Conservation (phyloP, 2,113 vertebrate genomes). For the Phalacrocorax carbo region DNA sequence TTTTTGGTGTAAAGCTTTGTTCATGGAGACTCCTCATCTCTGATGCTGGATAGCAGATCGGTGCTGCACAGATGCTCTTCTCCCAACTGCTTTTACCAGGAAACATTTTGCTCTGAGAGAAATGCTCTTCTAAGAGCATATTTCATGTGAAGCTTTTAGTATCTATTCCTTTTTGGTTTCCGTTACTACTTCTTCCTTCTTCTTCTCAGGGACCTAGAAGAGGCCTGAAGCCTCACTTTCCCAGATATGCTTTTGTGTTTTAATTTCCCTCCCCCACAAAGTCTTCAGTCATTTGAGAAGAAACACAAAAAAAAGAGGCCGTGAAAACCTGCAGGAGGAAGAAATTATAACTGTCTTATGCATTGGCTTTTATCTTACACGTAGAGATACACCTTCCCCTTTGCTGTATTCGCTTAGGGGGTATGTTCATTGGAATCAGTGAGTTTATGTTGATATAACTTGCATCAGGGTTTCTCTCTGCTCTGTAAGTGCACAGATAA, state of each 20-base stretch:
- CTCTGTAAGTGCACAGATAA: neutral
- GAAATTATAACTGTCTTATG: neutral
- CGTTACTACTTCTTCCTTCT: neutral
- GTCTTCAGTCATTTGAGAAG: neutral
- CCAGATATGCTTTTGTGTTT: neutral
- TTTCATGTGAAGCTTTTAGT: neutral
- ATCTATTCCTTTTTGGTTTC: neutral
- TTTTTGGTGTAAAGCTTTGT: accelerated
- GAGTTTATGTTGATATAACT: neutral
- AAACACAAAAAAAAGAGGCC: neutral
- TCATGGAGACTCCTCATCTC: neutral
- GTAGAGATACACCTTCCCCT: neutral
- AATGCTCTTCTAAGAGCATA: neutral
- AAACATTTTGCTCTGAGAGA: neutral
- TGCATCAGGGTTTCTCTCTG: neutral
- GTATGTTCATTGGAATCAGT: neutral
- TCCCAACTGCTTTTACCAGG: neutral
- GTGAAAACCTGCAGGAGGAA: neutral
- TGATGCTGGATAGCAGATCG: accelerated
- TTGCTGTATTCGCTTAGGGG: neutral
- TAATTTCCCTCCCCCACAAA: neutral
- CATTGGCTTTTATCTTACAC: neutral
- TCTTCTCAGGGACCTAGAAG: neutral
- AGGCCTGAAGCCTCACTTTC: neutral
- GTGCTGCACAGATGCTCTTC: neutral